phyloP scores from a whole-genome alignment of 37 sponge, comb jelly and placozoan species.

The Tethya wilhelma region DNA sequence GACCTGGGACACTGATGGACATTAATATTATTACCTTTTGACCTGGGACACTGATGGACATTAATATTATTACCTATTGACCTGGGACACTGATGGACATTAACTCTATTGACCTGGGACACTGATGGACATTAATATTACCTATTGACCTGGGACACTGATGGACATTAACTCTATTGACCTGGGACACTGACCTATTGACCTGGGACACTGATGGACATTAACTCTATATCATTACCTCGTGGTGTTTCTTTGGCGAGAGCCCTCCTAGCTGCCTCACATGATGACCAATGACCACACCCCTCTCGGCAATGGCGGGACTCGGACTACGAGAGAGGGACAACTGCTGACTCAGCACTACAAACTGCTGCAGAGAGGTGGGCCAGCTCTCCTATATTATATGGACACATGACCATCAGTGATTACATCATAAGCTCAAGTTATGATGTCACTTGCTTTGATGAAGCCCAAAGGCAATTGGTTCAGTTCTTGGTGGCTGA shows the following conservation, averaged over 20 bases:
- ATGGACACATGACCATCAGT: background rate
- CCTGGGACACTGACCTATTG: too few species aligned
- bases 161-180: too few species aligned
- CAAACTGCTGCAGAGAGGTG: constrained; percentile 12
- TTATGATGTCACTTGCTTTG: constrained; percentile 19
- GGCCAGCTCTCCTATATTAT: constrained; percentile 41
- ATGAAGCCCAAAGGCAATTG: constrained; percentile 33
- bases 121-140: too few species aligned
- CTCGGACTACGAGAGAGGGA: constrained; percentile 5
- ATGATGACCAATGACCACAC: background rate
- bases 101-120: too few species aligned
- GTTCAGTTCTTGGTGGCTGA: constrained; percentile 30
- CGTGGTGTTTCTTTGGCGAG: constrained; percentile 67
- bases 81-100: too few species aligned
- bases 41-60: too few species aligned
- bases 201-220: too few species aligned
- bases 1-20: too few species aligned
- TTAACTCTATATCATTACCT: constrained; percentile 23
- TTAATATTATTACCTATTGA: too few species aligned
- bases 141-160: too few species aligned
- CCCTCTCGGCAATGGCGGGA: background rate
- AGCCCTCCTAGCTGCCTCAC: constrained; percentile 25
- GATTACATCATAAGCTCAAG: too few species aligned
- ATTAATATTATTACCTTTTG: too few species aligned
- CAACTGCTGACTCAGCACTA: constrained; percentile 13